phyloP scores from a whole-genome alignment of 2,113 vertebrate genomes.

The Fulica atra region DNA sequence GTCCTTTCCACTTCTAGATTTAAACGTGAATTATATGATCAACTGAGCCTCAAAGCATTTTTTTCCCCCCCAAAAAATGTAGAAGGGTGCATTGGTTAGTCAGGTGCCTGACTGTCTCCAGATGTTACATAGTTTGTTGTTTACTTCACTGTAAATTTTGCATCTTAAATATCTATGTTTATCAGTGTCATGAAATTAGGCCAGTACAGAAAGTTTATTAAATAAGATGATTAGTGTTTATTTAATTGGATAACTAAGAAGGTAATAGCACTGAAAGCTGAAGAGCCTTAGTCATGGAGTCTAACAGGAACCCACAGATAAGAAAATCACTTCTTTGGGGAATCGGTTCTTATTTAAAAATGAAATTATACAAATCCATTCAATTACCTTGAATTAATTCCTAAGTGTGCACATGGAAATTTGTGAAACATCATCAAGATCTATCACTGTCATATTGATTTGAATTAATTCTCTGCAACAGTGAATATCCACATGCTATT shows the following conservation, averaged over 20 bases:
- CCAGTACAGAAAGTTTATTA: neutral
- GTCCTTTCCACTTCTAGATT: neutral
- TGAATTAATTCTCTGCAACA: neutral
- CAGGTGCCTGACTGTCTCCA: neutral
- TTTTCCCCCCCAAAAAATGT: neutral
- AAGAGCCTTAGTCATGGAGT: neutral
- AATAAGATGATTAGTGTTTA: neutral
- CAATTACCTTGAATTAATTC: constrained; percentile 2
- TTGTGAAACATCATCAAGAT: neutral
- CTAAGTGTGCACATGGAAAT: neutral
- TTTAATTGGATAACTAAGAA: constrained; percentile 11
- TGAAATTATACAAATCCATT: neutral
- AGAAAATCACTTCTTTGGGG: neutral
- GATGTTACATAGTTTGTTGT: neutral
- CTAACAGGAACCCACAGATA: neutral
- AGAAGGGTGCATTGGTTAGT: neutral
- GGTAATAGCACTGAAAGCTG: neutral
- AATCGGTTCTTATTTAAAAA: constrained; percentile 16
- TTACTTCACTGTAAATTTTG: neutral
- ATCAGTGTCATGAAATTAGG: neutral
- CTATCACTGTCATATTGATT: neutral
- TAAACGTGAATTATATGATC: neutral
- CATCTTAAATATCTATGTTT: neutral
- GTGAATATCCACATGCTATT: neutral
- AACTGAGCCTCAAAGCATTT: neutral